Percentiles rank a stretch among this genome's conserved stretches.
Evolutionary conservation across 2,888 invertebrate genomes (phyloP).

Genomic region (Dyspetes luteomarginatus): DNA sequence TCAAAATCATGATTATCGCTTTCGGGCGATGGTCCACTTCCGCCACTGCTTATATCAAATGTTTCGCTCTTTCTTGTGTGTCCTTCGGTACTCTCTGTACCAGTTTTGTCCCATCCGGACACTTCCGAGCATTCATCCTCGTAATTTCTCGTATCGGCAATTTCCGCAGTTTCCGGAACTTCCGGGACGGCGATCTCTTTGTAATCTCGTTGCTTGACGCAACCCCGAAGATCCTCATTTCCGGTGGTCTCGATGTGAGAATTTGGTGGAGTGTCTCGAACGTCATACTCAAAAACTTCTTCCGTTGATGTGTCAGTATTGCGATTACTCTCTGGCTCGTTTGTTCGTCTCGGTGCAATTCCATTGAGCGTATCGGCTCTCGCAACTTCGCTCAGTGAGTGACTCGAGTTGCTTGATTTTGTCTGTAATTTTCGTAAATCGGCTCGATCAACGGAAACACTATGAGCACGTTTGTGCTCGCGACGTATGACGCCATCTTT

Average conservation of each 20-base stretch:
- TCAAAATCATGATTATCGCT: constrained; percentile 79
- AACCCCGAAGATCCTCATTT: constrained; percentile 73
- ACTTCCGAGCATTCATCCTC: constrained; percentile 79
- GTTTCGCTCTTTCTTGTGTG: constrained; percentile 81
- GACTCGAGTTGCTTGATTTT: constrained; percentile 77
- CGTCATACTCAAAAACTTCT: constrained; percentile 78
- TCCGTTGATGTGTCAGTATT: constrained; percentile 78
- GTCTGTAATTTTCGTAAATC: constrained; percentile 74
- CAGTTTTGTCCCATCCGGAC: constrained; percentile 79
- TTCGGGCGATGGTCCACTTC: constrained; percentile 77
- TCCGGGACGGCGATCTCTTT: constrained; percentile 65
- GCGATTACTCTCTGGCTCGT: constrained; percentile 61
- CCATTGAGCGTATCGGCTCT: constrained; percentile 66
- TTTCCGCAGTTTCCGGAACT: constrained; percentile 58
- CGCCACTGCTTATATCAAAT: constrained; percentile 81
- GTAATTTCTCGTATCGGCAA: constrained; percentile 60
- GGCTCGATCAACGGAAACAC: constrained; percentile 82
- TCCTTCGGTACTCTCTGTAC: constrained; percentile 78
- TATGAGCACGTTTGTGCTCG: constrained; percentile 83
- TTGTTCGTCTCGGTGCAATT: constrained; percentile 39
- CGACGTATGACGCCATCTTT: constrained; percentile 75
- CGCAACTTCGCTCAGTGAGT: constrained; percentile 77
- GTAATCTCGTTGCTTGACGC: constrained; percentile 74
- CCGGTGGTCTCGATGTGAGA: constrained; percentile 79
- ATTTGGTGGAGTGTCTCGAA: constrained; percentile 80